A percentile compares a stretch with the other conserved stretches of the same genome.
Conservation (phyloP, 2,113 vertebrate species). For the Urocynchramus pylzowi region DNA sequence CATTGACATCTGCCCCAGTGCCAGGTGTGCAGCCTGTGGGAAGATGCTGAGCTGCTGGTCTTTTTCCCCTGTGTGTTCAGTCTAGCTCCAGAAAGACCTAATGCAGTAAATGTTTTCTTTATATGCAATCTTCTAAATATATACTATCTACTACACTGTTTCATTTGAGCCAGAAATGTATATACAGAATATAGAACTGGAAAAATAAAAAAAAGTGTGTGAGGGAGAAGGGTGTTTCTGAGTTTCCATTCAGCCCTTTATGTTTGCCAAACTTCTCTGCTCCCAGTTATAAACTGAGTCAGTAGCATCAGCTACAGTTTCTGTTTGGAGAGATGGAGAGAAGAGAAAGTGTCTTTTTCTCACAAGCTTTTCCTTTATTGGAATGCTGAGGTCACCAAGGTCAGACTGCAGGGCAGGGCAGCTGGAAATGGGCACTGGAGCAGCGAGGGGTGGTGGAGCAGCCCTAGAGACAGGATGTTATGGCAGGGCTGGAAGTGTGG, state of each 20-base stretch:
- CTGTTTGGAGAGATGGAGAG: background rate
- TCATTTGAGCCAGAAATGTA: background rate
- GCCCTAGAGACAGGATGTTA: background rate
- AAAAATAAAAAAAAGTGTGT: rapidly evolving
- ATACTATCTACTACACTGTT: background rate
- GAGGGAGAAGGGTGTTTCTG: background rate
- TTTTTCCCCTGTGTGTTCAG: background rate
- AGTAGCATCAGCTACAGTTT: background rate
- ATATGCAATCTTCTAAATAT: background rate
- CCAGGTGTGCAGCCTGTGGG: background rate
- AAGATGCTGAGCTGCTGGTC: background rate
- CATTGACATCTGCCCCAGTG: too few species aligned
- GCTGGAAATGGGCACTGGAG: background rate
- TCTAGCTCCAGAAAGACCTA: background rate
- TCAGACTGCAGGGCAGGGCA: background rate
- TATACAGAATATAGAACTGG: background rate
- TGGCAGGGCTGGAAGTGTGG: background rate
- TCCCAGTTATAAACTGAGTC: background rate
- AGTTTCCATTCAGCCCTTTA: background rate
- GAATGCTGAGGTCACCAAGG: background rate
- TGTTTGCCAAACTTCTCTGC: background rate
- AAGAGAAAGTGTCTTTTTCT: background rate
- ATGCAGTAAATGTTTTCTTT: background rate
- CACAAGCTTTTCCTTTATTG: background rate
- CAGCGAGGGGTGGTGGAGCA: rapidly evolving